Conservation (phyloP, 2,113 vertebrate genomes). For the Varanus komodoensis region DNA sequence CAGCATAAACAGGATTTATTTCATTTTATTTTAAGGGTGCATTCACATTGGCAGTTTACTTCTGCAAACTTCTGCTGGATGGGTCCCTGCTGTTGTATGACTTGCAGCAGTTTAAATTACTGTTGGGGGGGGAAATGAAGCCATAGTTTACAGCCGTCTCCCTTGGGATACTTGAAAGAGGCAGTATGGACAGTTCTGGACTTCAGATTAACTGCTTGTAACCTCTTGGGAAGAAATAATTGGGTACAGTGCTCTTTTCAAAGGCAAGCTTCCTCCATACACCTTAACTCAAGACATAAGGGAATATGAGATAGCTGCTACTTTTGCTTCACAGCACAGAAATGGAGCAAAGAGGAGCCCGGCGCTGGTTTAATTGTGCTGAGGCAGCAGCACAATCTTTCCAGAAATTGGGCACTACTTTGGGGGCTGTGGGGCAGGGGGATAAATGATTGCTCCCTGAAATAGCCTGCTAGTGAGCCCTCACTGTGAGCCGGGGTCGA, state of each 20-base stretch:
- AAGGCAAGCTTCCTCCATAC: conserved; percentile 2
- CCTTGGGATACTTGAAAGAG: conserved; percentile 34
- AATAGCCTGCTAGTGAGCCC: neutral
- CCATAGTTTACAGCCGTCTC: conserved; percentile 25
- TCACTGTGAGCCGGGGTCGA: neutral
- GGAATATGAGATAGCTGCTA: neutral
- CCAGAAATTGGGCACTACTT: neutral
- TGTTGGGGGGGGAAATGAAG: conserved; percentile 15
- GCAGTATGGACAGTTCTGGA: conserved; percentile 5
- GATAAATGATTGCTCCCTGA: neutral
- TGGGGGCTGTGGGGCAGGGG: too few species aligned
- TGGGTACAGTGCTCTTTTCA: conserved; percentile 27
- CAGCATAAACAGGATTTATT: conserved; percentile 6
- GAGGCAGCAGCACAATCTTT: neutral
- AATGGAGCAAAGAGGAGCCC: neutral
- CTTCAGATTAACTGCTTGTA: conserved; percentile 33
- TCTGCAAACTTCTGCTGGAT: neutral
- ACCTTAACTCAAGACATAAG: neutral
- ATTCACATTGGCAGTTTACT: neutral
- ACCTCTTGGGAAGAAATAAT: conserved; percentile 40
- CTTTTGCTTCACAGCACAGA: conserved; percentile 1
- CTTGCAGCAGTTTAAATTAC: conserved; percentile 4
- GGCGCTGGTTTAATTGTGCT: neutral
- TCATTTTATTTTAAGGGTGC: neutral
- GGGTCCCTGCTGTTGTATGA: neutral